These are phyloP conservation scores for Oryctolagus cuniculus DNA, from an alignment of 2,113 vertebrate species.

Conservation along the genomic window mOryCun1.1 NC_091433.1:193265501-193266000, in stretches of 20 bases:
- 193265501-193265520: no score
- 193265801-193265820: background rate
- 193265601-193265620: background rate
- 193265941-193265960: background rate
- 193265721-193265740: slow-evolving; percentile 10
- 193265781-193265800: background rate
- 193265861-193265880: background rate
- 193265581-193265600: background rate
- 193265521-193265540: no score
- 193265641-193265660: background rate
- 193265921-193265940: background rate
- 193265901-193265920: background rate
- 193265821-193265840: background rate
- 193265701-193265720: background rate
- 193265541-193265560: no score
- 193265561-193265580: no score
- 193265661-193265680: background rate
- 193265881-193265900: background rate
- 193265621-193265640: background rate
- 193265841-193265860: background rate
- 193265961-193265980: no score
- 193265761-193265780: background rate
- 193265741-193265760: slow-evolving; percentile 23
- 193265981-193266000: no score
- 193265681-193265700: accelerated